Percentiles rank a stretch among this genome's conserved stretches.
Evolutionary conservation across 2,113 vertebrate species (phyloP).

Genomic region (Entelurus aequoreus): DNA sequence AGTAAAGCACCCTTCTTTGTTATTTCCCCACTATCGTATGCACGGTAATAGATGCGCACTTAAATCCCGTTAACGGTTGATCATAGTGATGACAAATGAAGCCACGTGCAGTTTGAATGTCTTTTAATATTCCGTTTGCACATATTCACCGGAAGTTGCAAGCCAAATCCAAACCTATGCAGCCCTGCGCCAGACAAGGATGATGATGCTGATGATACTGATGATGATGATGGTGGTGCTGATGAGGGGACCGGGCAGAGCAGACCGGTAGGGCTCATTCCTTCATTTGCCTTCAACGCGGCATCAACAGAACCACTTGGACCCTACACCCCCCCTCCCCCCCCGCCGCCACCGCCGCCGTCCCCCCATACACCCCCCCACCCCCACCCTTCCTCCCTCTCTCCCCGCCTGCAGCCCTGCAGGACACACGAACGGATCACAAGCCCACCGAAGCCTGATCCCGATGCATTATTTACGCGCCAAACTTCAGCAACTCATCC

Average conservation of each 20-base stretch:
- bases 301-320: conserved; percentile 1
- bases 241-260: conserved; percentile 57
- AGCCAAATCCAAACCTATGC: background rate
- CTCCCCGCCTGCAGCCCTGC: conserved; percentile 28
- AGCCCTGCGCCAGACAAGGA: conserved; percentile 49
- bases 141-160: background rate
- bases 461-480: conserved; percentile 72
- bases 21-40: background rate
- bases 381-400: conserved; percentile 1
- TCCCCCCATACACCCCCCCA: conserved; percentile 8
- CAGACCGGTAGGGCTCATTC: conserved; percentile 57
- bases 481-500: conserved; percentile 65
- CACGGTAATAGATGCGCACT: background rate
- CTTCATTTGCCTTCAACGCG: conserved; percentile 44
- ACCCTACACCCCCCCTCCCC: background rate
- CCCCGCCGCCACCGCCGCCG: conserved; percentile 18
- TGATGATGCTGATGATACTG: background rate
- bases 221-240: conserved; percentile 6
- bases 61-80: too few species aligned
- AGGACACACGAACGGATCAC: conserved; percentile 53
- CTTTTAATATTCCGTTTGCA: too few species aligned
- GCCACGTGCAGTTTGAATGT: too few species aligned
- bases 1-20: conserved; percentile 10
- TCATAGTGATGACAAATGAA: too few species aligned
- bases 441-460: conserved; percentile 50